Conservation (phyloP, 2,113 vertebrate genomes). For the Marmota flaviventris region DNA sequence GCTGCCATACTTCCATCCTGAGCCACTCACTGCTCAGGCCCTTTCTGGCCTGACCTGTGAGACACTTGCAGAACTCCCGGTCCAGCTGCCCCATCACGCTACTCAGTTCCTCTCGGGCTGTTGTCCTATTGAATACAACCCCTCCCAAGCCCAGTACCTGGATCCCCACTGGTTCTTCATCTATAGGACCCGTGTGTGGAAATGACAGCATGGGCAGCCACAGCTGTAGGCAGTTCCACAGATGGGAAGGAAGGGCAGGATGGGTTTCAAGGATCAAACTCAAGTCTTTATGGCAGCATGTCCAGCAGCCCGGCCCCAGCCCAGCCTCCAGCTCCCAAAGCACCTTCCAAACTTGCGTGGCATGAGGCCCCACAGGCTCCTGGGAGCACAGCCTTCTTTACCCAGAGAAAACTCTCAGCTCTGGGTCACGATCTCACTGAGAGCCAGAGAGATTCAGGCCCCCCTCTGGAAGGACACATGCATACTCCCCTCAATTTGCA, state of each 20-base stretch:
- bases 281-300: background rate
- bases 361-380: background rate
- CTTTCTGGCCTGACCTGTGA: background rate
- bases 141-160: rapidly evolving
- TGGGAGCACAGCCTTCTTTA: background rate
- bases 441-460: background rate
- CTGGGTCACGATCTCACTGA: background rate
- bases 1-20: background rate
- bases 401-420: background rate
- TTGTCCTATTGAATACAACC: background rate
- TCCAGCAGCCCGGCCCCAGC: background rate
- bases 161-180: background rate
- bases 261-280: background rate
- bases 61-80: background rate
- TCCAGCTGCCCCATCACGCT: background rate
- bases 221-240: rapidly evolving
- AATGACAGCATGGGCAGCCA: rapidly evolving
- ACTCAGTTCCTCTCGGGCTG: background rate
- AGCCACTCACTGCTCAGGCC: too few relatives aligned
- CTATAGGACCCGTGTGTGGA: rapidly evolving
- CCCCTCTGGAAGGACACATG: background rate
- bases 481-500: rapidly evolving
- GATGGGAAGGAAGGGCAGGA: too few relatives aligned
- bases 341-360: background rate
- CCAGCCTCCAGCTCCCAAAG: background rate